Base-by-base conservation (phyloP, 2,888 invertebrate genomes). In the Azorinus chamasolen region DNA sequence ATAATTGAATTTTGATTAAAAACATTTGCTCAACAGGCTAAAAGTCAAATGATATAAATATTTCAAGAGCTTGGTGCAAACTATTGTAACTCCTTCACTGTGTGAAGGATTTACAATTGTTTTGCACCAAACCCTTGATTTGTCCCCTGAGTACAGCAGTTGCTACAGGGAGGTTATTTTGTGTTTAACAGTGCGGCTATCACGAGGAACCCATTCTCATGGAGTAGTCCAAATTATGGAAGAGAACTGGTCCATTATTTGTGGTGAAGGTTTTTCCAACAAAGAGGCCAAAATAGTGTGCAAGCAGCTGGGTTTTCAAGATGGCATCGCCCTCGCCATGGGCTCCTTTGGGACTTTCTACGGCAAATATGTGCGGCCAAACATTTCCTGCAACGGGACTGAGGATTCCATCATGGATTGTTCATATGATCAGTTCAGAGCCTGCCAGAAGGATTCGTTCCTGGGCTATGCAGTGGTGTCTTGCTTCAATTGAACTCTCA, bases 381-480 rank as follows among this genome's bases (percentile, higher is more conserved):
- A 84, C 63, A 83, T 88, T 22, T 76, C 79, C 1, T 88, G 88
- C 61, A 77, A 73, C 22, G 88, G 87, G 3, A 80, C 76, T 10
- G 88, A 88, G 61, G 53, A 55, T 2, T 80, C 76, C 14, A 87
- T 88, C 16, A 51, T 83, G 55, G 75, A 87, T 20, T 88, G 88
- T 53, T 61, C 68, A 5, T 86, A 83, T 39, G 84, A 83, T 51
- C 58, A 79, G 25, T 80, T 86, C 57, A 55, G 84, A 22, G 79
- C 83, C 0, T 85, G 87, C 59, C 74, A 74, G 57, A 77, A 82
- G 48, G 81, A 83, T 20, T 79, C 82, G 14, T 81, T 83, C 61
- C 84, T 85, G 10, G 86, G 85, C 14, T 89, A 89, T 64, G 89
- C 88, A 10, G 83, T 87, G 20, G 89, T 89, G 8, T 82, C 84